Percentiles rank a stretch among this genome's conserved stretches.
Evolutionary conservation across 2,888 invertebrate genomes (phyloP).

Genomic region (Dilophus febrilis): DNA sequence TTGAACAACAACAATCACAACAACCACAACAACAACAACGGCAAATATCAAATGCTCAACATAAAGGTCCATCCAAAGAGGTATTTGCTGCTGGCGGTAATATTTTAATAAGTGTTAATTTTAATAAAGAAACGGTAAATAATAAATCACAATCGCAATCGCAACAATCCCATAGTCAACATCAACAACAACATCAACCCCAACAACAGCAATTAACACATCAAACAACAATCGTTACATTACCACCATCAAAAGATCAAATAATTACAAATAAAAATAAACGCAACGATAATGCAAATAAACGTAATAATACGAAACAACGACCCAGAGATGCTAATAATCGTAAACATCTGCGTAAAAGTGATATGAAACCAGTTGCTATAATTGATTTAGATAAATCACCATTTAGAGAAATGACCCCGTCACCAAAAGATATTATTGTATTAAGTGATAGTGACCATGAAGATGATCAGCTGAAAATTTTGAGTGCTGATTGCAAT

Average conservation of each 20-base stretch:
- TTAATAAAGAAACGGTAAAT: slow-evolving; percentile 46
- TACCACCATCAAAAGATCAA: slow-evolving; percentile 26
- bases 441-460: slow-evolving; percentile 68
- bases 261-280: slow-evolving; percentile 15
- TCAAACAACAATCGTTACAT: slow-evolving; percentile 28
- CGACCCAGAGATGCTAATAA: slow-evolving; percentile 13
- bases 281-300: slow-evolving; percentile 12
- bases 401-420: slow-evolving; percentile 66
- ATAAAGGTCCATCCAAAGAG: slow-evolving; percentile 60
- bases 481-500: too few species aligned
- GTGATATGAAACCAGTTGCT: slow-evolving; percentile 49
- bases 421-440: slow-evolving; percentile 65
- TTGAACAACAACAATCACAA: slow-evolving; percentile 18
- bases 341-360: slow-evolving; percentile 37
- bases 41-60: too few species aligned
- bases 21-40: slow-evolving; percentile 12
- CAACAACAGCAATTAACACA: slow-evolving; percentile 8
- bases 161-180: slow-evolving; percentile 12
- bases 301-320: slow-evolving; percentile 21
- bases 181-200: background rate
- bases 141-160: slow-evolving; percentile 12
- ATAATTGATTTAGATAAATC: slow-evolving; percentile 74
- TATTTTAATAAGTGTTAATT: slow-evolving; percentile 82
- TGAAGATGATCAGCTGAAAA: slow-evolving; percentile 24
- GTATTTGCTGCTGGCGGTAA: slow-evolving; percentile 87